Conservation (phyloP, 1,140 invertebrate genomes). For the Bombus polaris region DNA sequence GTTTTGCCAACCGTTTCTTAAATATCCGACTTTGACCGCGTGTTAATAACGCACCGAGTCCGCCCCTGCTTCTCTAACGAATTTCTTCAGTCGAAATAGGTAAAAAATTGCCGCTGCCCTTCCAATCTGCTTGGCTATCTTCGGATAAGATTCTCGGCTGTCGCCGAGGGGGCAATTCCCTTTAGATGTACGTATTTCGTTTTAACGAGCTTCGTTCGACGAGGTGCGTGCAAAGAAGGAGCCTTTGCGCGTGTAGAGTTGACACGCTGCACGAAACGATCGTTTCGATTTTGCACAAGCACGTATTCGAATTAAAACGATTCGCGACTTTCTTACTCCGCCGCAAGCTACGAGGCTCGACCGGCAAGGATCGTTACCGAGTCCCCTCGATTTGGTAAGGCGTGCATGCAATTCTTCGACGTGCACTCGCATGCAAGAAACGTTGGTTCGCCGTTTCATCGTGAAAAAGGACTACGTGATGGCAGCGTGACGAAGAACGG, state of each 20-base stretch:
- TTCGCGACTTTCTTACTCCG: slow-evolving; percentile 11
- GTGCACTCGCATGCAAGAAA: slow-evolving; percentile 30
- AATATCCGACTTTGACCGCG: slow-evolving; percentile 13
- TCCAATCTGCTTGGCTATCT: too few species aligned
- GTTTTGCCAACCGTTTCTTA: slow-evolving; percentile 29
- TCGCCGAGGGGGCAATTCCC: too few species aligned
- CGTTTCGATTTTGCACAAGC: neutral
- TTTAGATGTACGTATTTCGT: too few species aligned
- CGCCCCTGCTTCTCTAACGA: neutral
- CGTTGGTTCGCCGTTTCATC: slow-evolving; percentile 21
- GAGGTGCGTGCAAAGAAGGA: too few species aligned
- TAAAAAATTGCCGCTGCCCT: neutral
- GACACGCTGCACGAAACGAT: neutral
- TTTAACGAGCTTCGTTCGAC: too few species aligned
- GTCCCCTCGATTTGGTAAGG: slow-evolving; percentile 52
- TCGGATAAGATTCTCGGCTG: too few species aligned
- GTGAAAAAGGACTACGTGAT: slow-evolving; percentile 38
- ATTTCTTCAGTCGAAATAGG: neutral
- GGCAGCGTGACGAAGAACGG: neutral
- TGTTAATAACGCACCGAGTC: slow-evolving; percentile 70
- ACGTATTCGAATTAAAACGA: slow-evolving; percentile 45
- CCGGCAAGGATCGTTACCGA: slow-evolving; percentile 34
- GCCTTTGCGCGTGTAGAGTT: rapidly evolving
- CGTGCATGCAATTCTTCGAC: slow-evolving; percentile 45
- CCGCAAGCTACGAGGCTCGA: neutral